Evolutionary conservation across 2,113 vertebrate genomes (phyloP), one percentile per base, ranked within the genome.

Genomic region (Rhea americana): DNA sequence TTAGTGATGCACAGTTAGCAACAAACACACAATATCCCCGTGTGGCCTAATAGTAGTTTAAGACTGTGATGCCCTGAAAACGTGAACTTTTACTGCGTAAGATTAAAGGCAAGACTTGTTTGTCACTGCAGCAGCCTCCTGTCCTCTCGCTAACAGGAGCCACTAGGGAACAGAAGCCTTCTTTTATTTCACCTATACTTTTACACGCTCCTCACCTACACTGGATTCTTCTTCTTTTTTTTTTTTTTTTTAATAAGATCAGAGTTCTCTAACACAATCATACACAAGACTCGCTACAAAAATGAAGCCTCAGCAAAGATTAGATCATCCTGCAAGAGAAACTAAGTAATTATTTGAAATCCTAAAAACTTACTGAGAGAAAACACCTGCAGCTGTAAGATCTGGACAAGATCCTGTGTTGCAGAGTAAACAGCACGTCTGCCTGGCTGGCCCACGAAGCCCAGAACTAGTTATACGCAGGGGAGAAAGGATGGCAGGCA

Each of bases 31-130:
- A 1, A 20, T 20, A 43, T 26, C 24, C 55, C 48, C 30, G 14
- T 3, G 9, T 2, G 3, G 35, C 21, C 32, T 59, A 28, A 53
- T 0, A 20, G 45, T 2, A 8, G 9, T 8, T 26, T 28, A 77
- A 43, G 65, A 17, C 35, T 11, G 24, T 5, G 8, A 65, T 3
- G 19, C 11, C 39, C 9, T 9, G 12, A 51, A 73, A 90, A 53
- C 3, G 25, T 8, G 4, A 47, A 59, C 68, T 73, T 53, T 19
- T 47, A 45, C 39, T 24, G 18, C 4, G 0, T 7, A 39, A 61
- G 19, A 32, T 63, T 39, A 66, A 67, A 66, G 28, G 28, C 50
- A 30, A 78, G 43, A 59, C 28, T 30, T 9, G 10, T 14, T 72
- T 17, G 16, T 13, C 45, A 5, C 75, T 35, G n/a, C 9, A 67